These are phyloP conservation scores for Phaenicophaeus curvirostris DNA, from an alignment of 2,797 vertebrate species.

Conservation along the genomic window DNA sequence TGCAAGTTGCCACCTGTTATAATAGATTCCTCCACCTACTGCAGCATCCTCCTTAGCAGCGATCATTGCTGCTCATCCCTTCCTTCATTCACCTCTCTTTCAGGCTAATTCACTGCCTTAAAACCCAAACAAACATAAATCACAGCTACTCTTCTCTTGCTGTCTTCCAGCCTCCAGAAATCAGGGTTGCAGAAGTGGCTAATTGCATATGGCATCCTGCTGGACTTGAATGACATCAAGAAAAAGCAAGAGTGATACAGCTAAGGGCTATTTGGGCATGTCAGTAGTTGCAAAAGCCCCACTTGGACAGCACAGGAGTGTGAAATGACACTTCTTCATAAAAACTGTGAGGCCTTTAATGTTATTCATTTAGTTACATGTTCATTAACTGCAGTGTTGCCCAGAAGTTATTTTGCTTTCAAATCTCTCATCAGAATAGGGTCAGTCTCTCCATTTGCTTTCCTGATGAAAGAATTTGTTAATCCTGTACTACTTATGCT, in stretches of 20 bases:
- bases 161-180: background rate
- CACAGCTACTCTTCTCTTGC: rapidly evolving
- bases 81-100: background rate
- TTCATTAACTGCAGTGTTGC: background rate
- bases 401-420: conserved; percentile 12
- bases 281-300: background rate
- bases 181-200: background rate
- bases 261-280: background rate
- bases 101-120: background rate
- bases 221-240: conserved; percentile 14
- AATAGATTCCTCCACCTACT: background rate
- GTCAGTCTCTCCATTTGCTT: background rate
- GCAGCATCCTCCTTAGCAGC: background rate
- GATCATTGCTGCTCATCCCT: background rate
- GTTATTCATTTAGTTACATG: background rate
- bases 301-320: background rate
- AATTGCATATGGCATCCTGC: conserved; percentile 9
- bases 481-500: background rate
- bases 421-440: background rate
- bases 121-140: background rate
- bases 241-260: conserved; percentile 24
- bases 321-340: background rate
- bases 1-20: background rate
- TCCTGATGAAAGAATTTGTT: background rate
- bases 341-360: background rate